These are phyloP conservation scores for Tangara arthus DNA, from an alignment of 2,797 vertebrate species.

Conservation along the genomic window DNA sequence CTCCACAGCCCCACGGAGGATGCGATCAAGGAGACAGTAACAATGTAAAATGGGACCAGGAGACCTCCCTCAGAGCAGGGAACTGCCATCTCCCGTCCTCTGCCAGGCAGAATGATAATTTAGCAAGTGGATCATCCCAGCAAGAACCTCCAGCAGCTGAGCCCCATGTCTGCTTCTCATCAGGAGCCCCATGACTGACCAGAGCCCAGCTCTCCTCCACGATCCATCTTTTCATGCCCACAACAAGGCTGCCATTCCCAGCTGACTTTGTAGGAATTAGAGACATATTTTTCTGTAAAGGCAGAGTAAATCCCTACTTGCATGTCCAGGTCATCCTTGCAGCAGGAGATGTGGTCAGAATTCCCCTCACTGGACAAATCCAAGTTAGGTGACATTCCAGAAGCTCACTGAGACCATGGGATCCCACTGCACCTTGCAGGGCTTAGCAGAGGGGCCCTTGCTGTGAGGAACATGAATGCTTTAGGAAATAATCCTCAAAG, in stretches of 20 bases:
- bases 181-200: not conserved
- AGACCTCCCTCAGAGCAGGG: not conserved
- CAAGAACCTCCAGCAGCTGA: not conserved
- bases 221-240: not conserved
- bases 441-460: not conserved
- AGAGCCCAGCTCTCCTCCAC: not conserved
- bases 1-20: not conserved
- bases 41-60: not conserved
- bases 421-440: not conserved
- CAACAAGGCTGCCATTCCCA: rapidly evolving
- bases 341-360: not conserved
- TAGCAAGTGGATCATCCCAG: not conserved
- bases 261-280: not conserved
- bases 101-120: not conserved
- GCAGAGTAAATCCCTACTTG: not conserved
- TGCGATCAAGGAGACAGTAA: not conserved
- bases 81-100: not conserved
- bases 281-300: not conserved
- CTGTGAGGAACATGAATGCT: not conserved
- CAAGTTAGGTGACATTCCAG: not conserved
- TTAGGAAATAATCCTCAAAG: not conserved
- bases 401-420: not conserved
- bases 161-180: not conserved
- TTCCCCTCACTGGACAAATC: not conserved
- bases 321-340: not conserved